Evolutionary conservation across 2,113 vertebrate genomes (phyloP).

Genomic region (Phyllostomus discolor): DNA sequence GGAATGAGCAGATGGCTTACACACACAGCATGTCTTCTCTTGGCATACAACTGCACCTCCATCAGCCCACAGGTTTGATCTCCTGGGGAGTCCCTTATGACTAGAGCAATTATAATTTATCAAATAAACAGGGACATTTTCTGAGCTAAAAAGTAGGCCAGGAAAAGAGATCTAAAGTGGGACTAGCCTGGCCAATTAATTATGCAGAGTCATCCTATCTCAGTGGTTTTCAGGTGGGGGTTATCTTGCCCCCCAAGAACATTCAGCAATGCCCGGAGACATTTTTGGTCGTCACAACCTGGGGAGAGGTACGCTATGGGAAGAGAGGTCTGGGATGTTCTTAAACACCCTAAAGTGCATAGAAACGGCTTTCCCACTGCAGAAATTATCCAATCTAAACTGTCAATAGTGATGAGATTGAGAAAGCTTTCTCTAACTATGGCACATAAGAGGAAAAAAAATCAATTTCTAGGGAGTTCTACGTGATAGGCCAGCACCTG

Average conservation of each 20-base stretch:
- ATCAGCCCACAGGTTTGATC: background rate
- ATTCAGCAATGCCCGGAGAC: background rate
- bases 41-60: background rate
- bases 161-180: background rate
- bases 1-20: background rate
- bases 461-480: background rate
- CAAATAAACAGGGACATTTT: background rate
- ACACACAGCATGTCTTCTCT: background rate
- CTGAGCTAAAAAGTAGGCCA: constrained; percentile 2
- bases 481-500: background rate
- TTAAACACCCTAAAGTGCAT: background rate
- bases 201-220: background rate
- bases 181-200: background rate
- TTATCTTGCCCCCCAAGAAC: background rate
- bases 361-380: background rate
- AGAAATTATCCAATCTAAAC: background rate
- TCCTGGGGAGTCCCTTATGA: constrained; percentile 1
- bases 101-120: constrained; percentile 35
- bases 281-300: background rate
- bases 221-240: background rate
- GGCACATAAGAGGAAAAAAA: background rate
- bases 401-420: background rate
- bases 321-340: background rate
- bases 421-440: background rate
- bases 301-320: background rate